Evolutionary conservation across 2,888 invertebrate species (phyloP).

Genomic region (Salpingus planirostris): DNA sequence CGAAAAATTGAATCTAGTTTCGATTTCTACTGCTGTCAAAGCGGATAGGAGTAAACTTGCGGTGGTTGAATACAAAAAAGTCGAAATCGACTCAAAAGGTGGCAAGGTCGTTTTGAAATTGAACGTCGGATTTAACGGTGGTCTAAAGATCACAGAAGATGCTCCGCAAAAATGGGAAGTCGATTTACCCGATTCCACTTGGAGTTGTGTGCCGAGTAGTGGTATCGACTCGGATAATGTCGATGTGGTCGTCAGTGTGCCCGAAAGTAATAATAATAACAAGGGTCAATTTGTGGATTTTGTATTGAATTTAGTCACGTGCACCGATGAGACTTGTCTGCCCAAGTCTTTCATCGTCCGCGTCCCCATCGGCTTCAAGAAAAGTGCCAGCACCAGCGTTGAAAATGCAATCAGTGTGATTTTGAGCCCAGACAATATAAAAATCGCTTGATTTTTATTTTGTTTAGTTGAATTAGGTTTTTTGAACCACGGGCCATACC

Average conservation of each 20-base stretch:
- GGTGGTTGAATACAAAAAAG: slow-evolving; percentile 21
- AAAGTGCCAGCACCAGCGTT: slow-evolving; percentile 12
- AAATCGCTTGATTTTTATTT: too few relatives aligned
- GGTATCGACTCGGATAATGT: slow-evolving; percentile 28
- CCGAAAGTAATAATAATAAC: too few relatives aligned
- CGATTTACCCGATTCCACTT: slow-evolving; percentile 30
- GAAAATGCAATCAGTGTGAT: slow-evolving; percentile 11
- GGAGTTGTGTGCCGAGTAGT: slow-evolving; percentile 33
- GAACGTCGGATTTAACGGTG: slow-evolving; percentile 39
- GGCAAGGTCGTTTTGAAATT: slow-evolving; percentile 40
- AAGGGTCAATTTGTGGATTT: slow-evolving; percentile 24
- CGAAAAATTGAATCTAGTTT: slow-evolving; percentile 25
- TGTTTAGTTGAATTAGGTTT: too few relatives aligned
- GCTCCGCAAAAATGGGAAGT: slow-evolving; percentile 50
- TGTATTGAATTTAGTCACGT: slow-evolving; percentile 33
- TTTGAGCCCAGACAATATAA: slow-evolving; percentile 16
- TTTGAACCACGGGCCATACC: too few relatives aligned
- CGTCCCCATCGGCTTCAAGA: slow-evolving; percentile 22
- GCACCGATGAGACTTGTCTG: slow-evolving; percentile 32
- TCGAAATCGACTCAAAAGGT: slow-evolving; percentile 35
- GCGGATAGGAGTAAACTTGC: slow-evolving; percentile 21
- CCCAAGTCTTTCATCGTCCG: slow-evolving; percentile 34
- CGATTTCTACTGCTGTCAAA: slow-evolving; percentile 8
- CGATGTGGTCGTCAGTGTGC: slow-evolving; percentile 32
- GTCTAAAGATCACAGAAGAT: slow-evolving; percentile 45